Conservation (phyloP, 2,888 invertebrate genomes). For the Omphaloscelis lunosa region DNA sequence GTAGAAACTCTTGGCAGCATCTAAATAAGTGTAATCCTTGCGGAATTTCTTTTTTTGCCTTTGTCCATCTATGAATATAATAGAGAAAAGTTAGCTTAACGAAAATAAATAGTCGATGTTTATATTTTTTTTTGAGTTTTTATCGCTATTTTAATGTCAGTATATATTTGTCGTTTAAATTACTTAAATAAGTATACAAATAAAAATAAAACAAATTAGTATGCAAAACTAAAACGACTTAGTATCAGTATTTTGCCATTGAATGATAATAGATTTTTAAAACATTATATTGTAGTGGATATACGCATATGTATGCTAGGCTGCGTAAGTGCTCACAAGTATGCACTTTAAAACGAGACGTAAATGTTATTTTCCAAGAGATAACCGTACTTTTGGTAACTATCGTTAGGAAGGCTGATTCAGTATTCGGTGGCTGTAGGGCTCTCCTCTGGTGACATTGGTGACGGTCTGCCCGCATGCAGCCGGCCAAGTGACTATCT, state of each 20-base stretch:
- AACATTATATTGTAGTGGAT: too few species aligned
- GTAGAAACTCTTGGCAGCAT: constrained; percentile 77
- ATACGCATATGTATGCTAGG: too few species aligned
- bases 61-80: constrained; percentile 74
- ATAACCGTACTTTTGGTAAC: too few species aligned
- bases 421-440: too few species aligned
- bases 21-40: constrained; percentile 79
- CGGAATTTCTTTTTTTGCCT: constrained; percentile 76
- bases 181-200: neutral
- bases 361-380: too few species aligned
- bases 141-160: neutral
- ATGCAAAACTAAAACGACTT: neutral
- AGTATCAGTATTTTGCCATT: neutral
- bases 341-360: neutral
- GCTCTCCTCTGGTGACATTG: too few species aligned
- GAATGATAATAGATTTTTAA: neutral
- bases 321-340: neutral
- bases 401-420: too few species aligned
- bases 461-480: too few species aligned
- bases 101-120: neutral
- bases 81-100: neutral
- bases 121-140: neutral
- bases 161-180: neutral
- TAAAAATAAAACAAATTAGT: too few species aligned
- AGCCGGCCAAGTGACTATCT: too few species aligned